Evolutionary conservation across 2,113 vertebrate genomes (phyloP), one percentile per base, ranked within the genome.

Genomic region (Castor canadensis): DNA sequence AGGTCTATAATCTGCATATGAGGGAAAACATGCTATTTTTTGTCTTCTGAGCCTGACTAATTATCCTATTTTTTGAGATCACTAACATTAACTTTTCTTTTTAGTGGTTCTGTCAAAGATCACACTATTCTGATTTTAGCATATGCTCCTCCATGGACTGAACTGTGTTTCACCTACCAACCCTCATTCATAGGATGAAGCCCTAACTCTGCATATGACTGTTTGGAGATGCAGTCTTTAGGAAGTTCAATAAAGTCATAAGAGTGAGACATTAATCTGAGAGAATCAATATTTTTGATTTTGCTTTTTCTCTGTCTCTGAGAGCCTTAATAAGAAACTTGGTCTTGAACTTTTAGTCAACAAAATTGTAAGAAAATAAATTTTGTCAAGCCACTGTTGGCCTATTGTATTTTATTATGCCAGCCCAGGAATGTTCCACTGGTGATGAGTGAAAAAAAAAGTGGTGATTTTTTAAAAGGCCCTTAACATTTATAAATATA

Each of bases 161-260:
- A 47, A 75, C 9, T 26, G 28, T 20, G 20, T 26, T 5, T 12
- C 35, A 19, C 67, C 4, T 11, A n/a, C n/a, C n/a, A n/a, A 22
- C 19, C 11, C 28, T 15, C 35, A 45, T n/a, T 45, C 30, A 69
- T 3, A 20, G 10, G 11, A 26, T 32, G 5, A 69, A 45, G 8
- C 9, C 12, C 3, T 79, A 45, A 40, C 24, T 1, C 32, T 0
- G 4, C 5, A 11, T 5, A 17, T n/a, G 17, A 11, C 73, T 71
- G 16, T 60, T 26, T 80, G 12, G 40, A 87, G 26, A 60, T 6
- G 40, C 12, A 38, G 71, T 1, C 3, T 24, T 58, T 1, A 19
- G 52, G 30, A 35, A 32, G 49, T 45, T 67, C 43, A 58, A 71
- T 47, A 30, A 47, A 20, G 43, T 38, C 26, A 12, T 60, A 47